A percentile compares a stretch with the other conserved stretches of the same genome.
Conservation (phyloP, 2,888 invertebrate species). For the Limenitis camilla region DNA sequence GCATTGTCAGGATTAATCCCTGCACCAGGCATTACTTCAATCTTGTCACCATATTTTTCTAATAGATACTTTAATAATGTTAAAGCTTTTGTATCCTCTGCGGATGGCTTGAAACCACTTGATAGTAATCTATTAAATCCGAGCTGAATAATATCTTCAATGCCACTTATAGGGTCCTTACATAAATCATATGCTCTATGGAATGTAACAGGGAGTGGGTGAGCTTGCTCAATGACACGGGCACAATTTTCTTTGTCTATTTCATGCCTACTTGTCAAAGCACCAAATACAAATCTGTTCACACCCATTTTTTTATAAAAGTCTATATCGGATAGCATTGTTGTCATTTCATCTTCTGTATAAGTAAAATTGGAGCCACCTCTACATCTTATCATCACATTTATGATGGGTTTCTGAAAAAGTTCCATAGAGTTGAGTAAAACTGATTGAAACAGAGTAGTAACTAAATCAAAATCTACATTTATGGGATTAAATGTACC, state of each 20-base stretch:
- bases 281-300: slow-evolving; percentile 94
- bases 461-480: too few species aligned
- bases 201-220: slow-evolving; percentile 84
- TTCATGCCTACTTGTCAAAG: slow-evolving; percentile 76
- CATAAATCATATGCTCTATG: slow-evolving; percentile 91
- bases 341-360: slow-evolving; percentile 80
- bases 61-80: slow-evolving; percentile 78
- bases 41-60: slow-evolving; percentile 67
- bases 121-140: slow-evolving; percentile 89
- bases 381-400: slow-evolving; percentile 89
- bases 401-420: slow-evolving; percentile 73
- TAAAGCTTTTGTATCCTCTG: slow-evolving; percentile 76
- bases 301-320: slow-evolving; percentile 78
- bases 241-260: slow-evolving; percentile 79
- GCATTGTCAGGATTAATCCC: slow-evolving; percentile 85
- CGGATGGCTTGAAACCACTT: slow-evolving; percentile 84
- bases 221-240: slow-evolving; percentile 73
- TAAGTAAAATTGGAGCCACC: slow-evolving; percentile 88
- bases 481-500: slow-evolving; percentile 15
- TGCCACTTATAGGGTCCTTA: slow-evolving; percentile 70
- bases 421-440: background rate
- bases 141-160: slow-evolving; percentile 77
- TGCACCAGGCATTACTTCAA: slow-evolving; percentile 88
- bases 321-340: slow-evolving; percentile 84
- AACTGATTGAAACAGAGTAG: too few species aligned